Base-by-base conservation (phyloP, 2,113 vertebrate species). In the Saguinus imperator region DNA sequence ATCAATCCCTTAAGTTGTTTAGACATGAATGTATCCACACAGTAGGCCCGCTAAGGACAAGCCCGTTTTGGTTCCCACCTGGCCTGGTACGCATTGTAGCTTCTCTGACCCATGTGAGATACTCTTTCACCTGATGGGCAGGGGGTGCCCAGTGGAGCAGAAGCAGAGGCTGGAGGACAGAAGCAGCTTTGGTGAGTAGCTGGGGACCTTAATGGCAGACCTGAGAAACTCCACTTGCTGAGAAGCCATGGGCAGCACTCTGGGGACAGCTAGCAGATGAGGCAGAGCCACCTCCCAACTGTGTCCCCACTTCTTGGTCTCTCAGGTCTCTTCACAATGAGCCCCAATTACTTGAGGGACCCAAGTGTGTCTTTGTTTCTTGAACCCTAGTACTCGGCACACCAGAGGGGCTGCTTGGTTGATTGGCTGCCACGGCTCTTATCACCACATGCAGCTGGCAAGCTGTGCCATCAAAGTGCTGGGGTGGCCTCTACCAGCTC, bases 131-230 rank as follows among this genome's bases (percentile, higher is more conserved):
- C 21, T 95, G 84, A 81, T n/a, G 5, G 3, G 61, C 45, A 68
- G n/a, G 20, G 27, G 64, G n/a, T 61, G 48, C 45, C 76, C 87
- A 66, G 23, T 37, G 32, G 52, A 35, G 61, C 0, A 91, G 84
- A 10, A 92, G 10, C 95, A 89, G 85, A 82, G 48, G 43, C 86
- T 92, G 45, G 76, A 83, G 79, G 70, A 90, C 27, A 87, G 55
- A 72, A 91, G 79, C n/a, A 57, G 72, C 25, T 57, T 43, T 57
- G 52, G 25, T 58, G 61, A 80, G 48, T 40, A 81, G 72, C 85
- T 50, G 29, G 40, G 61, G 32, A 80, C 76, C 18, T 75, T 35
- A 23, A 35, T 4, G 45, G 76, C 89, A 73, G 68, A 73, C 11
- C 37, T 32, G 27, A 27, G 90, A 92, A 50, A 70, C 20, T 58